Evolutionary conservation across 2,888 invertebrate species (phyloP).

Genomic region (Amblyjoppa fuscipennis): DNA sequence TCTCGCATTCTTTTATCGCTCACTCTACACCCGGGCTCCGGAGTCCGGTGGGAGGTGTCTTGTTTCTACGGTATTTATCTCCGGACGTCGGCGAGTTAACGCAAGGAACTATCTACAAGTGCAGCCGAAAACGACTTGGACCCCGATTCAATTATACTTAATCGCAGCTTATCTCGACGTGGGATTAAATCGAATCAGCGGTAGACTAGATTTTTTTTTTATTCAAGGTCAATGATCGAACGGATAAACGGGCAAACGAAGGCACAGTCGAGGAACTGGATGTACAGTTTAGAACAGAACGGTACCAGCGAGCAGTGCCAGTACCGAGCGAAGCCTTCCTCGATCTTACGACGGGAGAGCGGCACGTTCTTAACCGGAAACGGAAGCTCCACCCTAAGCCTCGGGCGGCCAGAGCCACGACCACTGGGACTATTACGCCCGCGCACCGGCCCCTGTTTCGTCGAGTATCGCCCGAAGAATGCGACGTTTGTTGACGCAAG

Average conservation of each 20-base stretch:
- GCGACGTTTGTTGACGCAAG: conserved; percentile 62
- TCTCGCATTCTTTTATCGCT: conserved; percentile 16
- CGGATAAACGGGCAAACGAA: background rate
- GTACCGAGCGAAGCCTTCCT: conserved; percentile 7
- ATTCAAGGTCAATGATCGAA: background rate
- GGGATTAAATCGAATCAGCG: conserved; percentile 23
- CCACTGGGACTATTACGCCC: conserved; percentile 17
- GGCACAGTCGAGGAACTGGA: background rate
- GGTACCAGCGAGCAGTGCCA: conserved; percentile 10
- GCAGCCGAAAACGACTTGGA: conserved; percentile 33
- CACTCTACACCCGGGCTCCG: background rate
- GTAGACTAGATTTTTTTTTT: conserved; percentile 27
- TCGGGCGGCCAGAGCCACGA: conserved; percentile 24
- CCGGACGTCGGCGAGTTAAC: conserved; percentile 21
- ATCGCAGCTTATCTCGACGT: conserved; percentile 38
- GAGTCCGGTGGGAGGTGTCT: background rate
- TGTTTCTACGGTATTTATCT: conserved; percentile 48
- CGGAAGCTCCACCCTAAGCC: conserved; percentile 83
- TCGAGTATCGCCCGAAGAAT: conserved; percentile 58
- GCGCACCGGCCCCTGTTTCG: conserved; percentile 9
- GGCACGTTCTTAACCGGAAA: conserved; percentile 83
- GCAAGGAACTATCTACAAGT: conserved; percentile 35
- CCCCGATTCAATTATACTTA: conserved; percentile 47
- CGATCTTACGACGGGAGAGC: conserved; percentile 52
- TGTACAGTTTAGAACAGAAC: conserved; percentile 23